Evolutionary conservation across 2,113 vertebrate species (phyloP).

Genomic region (Egretta garzetta): DNA sequence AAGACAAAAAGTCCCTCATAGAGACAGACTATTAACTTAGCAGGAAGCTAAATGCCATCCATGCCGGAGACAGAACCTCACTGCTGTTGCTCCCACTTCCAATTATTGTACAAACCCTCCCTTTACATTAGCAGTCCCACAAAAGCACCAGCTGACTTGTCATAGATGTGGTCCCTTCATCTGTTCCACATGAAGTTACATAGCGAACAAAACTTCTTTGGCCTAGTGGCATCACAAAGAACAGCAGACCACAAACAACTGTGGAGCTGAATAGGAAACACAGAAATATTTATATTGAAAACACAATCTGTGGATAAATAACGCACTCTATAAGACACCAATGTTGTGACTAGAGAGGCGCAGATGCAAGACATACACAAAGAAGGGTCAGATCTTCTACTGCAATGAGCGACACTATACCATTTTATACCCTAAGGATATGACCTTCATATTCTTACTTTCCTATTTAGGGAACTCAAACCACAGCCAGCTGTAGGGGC

Average conservation of each 20-base stretch:
- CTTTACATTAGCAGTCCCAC: neutral
- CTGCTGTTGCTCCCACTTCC: neutral
- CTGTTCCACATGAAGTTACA: neutral
- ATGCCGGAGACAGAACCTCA: neutral
- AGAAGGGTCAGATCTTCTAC: neutral
- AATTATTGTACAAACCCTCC: neutral
- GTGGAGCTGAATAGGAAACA: neutral
- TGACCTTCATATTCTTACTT: neutral
- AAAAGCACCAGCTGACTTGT: neutral
- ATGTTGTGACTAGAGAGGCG: neutral
- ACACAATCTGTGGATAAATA: neutral
- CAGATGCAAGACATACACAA: neutral
- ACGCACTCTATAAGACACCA: neutral
- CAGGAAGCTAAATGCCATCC: conserved; percentile 16
- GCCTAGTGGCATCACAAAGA: neutral
- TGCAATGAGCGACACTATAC: neutral
- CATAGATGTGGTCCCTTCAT: neutral
- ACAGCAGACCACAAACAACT: conserved; percentile 15
- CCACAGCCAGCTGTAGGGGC: neutral
- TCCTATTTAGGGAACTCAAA: neutral
- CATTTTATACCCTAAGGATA: neutral
- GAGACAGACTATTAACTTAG: neutral
- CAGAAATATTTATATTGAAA: conserved; percentile 37
- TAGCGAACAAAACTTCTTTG: neutral
- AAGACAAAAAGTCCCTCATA: neutral